Evolutionary conservation across 92 coral and sea anemone species (phyloP).

Genomic region (Palythoa grandiflora): DNA sequence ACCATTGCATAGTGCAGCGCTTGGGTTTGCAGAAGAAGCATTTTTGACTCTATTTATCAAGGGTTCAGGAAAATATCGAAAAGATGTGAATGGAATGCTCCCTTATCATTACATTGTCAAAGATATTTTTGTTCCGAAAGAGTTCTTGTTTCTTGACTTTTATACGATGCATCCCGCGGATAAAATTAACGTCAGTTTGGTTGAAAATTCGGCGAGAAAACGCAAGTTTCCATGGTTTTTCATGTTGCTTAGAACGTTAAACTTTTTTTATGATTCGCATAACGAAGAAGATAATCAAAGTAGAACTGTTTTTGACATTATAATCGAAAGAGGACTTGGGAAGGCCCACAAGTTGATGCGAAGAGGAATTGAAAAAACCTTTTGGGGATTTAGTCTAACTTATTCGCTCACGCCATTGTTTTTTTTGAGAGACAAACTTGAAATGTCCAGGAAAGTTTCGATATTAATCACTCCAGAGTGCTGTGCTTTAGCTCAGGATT

Average conservation of each 20-base stretch:
- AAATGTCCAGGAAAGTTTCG: not conserved
- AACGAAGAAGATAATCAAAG: not conserved
- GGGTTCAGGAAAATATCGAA: not conserved
- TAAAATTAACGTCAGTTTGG: not conserved
- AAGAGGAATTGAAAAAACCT: not conserved
- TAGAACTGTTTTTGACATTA: conserved; percentile 2
- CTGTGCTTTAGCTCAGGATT: not conserved
- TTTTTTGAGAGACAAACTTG: not conserved
- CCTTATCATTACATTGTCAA: not conserved
- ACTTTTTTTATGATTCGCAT: not conserved
- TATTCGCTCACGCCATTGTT: not conserved
- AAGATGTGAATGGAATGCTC: not conserved
- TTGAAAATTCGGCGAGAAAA: not conserved
- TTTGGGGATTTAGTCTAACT: not conserved
- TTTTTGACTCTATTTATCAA: not conserved
- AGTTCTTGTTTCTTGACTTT: not conserved
- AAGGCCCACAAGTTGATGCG: conserved; percentile 3
- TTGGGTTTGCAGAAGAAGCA: conserved; percentile 46
- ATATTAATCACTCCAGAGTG: no score
- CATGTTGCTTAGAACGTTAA: not conserved
- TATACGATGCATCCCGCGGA: not conserved
- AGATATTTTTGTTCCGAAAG: not conserved
- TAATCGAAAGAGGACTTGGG: not conserved
- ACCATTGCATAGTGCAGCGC: conserved; percentile 67
- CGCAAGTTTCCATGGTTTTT: not conserved